Evolutionary conservation across 2,797 vertebrate species (phyloP).

Genomic region (Scolopax rusticola): DNA sequence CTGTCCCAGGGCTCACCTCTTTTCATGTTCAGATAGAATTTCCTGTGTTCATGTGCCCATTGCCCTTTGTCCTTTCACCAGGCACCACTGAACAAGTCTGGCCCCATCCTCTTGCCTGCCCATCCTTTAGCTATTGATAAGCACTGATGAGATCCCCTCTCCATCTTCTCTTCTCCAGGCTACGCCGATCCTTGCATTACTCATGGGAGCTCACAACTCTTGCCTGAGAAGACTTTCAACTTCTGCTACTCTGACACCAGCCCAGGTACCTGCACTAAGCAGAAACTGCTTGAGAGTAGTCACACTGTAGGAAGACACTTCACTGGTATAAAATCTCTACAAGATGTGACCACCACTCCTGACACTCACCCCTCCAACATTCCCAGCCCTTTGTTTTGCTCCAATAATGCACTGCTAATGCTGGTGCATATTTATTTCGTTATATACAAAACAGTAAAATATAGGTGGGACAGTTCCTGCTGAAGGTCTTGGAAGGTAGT

Average conservation of each 20-base stretch:
- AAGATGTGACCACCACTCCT: no score
- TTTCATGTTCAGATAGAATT: neutral
- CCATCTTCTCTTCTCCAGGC: neutral
- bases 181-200: no score
- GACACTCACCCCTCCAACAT: neutral
- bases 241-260: neutral
- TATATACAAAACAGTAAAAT: neutral
- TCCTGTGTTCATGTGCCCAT: neutral
- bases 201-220: neutral
- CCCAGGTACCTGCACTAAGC: fast-evolving
- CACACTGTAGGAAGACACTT: neutral
- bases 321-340: fast-evolving
- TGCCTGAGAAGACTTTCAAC: fast-evolving
- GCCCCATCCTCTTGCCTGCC: neutral
- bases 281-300: neutral
- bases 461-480: neutral
- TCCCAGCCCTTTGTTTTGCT: neutral
- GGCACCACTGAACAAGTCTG: neutral
- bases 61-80: neutral
- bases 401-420: fast-evolving
- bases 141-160: neutral
- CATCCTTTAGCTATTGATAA: neutral
- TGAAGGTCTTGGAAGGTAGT: neutral
- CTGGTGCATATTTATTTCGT: fast-evolving
- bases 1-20: neutral